phyloP scores from a whole-genome alignment of 2,797 vertebrate species.

The Chrysocyon brachyurus region DNA sequence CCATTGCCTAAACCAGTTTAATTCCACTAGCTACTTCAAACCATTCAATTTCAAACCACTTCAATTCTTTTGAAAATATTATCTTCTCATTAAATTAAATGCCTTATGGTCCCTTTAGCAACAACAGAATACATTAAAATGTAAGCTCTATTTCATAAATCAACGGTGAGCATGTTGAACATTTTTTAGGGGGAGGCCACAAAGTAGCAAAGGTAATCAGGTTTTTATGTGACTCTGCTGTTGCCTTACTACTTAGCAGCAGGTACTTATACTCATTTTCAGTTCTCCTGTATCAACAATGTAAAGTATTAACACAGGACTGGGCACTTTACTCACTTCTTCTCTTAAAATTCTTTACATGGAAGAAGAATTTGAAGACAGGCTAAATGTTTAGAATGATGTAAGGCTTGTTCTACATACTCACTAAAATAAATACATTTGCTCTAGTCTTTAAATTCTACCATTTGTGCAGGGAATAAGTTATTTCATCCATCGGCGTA shows the following conservation, averaged over 20 bases:
- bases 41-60: conserved; percentile 51
- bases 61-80: conserved; percentile 39
- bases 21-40: conserved; percentile 44
- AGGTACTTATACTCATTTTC: background rate
- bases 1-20: conserved; percentile 53
- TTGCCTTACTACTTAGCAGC: conserved; percentile 29
- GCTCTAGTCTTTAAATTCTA: conserved; percentile 17
- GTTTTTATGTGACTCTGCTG: background rate
- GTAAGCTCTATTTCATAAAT: conserved; percentile 33
- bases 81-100: conserved; percentile 61
- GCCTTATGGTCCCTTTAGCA: background rate
- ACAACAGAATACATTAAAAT: conserved; percentile 54
- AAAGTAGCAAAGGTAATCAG: background rate
- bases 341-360: background rate
- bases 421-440: conserved; percentile 51
- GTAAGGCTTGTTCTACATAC: background rate
- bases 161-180: background rate
- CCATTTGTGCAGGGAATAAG: background rate
- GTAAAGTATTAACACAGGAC: background rate
- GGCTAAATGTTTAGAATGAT: conserved; percentile 11
- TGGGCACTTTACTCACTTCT: background rate
- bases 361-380: background rate
- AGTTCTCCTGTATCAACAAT: background rate
- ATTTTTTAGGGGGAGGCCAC: background rate
- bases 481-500: background rate